These are phyloP conservation scores for Cremastinae sp. DNA, from an alignment of 2,888 invertebrate species.

Conservation along the genomic window DNA sequence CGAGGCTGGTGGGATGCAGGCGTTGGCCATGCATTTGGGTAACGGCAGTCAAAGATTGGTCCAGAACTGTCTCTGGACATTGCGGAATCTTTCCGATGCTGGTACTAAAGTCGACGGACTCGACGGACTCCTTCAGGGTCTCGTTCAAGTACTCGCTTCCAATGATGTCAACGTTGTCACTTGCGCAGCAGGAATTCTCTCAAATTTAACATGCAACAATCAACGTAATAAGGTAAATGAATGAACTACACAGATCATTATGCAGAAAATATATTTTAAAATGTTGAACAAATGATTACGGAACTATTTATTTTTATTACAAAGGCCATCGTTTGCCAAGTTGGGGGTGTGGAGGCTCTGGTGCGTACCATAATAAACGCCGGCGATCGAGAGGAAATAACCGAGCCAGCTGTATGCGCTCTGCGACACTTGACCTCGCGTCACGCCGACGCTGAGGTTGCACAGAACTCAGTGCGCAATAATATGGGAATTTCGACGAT, in stretches of 20 bases:
- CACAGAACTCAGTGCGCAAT: conserved; percentile 96
- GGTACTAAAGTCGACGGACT: conserved; percentile 97
- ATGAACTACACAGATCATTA: neutral
- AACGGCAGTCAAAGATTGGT: conserved; percentile 96
- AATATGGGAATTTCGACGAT: conserved; percentile 96
- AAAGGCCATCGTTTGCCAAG: conserved; percentile 91
- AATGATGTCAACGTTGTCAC: conserved; percentile 98
- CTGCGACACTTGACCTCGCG: conserved; percentile 98
- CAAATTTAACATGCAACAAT: conserved; percentile 99
- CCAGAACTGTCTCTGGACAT: conserved; percentile 98
- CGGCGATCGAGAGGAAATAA: conserved; percentile 98
- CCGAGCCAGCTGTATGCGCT: conserved; percentile 99
- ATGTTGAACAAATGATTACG: neutral
- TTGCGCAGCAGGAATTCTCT: conserved; percentile 98
- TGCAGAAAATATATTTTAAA: too few relatives aligned
- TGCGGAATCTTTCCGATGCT: conserved; percentile 98
- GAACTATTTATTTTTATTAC: neutral
- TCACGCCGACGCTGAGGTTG: conserved; percentile 97
- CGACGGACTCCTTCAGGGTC: conserved; percentile 91
- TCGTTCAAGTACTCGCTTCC: conserved; percentile 94
- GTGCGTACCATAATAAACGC: conserved; percentile 96
- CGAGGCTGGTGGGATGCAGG: conserved; percentile 99
- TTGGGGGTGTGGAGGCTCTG: conserved; percentile 97
- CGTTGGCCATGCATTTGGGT: conserved; percentile 96
- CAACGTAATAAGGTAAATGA: conserved; percentile 98